These are phyloP conservation scores for Hippolais icterina DNA, from an alignment of 2,113 vertebrate genomes.

Conservation along the genomic window DNA sequence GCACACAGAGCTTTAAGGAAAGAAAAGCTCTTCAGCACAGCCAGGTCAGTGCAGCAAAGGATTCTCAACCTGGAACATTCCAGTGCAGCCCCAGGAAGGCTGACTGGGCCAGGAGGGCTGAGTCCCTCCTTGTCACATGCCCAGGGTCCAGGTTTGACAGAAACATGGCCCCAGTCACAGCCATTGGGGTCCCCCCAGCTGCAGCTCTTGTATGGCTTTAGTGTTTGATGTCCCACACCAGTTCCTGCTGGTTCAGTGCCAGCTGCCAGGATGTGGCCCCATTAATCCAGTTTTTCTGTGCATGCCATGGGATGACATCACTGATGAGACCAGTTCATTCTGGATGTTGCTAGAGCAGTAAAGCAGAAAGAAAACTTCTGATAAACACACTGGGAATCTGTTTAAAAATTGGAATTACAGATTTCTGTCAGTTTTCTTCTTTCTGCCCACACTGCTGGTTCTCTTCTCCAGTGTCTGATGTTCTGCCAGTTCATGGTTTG, in stretches of 20 bases:
- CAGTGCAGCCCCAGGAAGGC: not conserved
- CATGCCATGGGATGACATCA: not conserved
- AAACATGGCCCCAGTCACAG: not conserved
- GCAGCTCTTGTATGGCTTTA: not conserved
- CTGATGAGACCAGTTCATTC: not conserved
- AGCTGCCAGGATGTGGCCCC: not conserved
- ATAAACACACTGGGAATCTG: not conserved
- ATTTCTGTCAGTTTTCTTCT: not conserved
- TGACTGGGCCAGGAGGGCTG: not conserved
- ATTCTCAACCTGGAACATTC: no score
- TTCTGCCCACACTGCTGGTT: not conserved
- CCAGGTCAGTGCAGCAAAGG: not conserved
- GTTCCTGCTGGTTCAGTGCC: not conserved
- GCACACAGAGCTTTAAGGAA: not conserved
- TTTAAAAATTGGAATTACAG: not conserved
- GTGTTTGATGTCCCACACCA: not conserved
- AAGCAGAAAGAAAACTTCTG: not conserved
- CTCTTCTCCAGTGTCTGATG: not conserved
- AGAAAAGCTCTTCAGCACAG: not conserved
- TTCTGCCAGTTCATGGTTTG: conserved; percentile 62
- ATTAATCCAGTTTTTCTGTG: not conserved
- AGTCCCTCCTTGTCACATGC: not conserved
- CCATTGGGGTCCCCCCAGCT: not conserved
- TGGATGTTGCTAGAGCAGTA: not conserved
- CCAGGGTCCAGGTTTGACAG: not conserved